These are phyloP conservation scores for Chloroclysta siterata DNA, from an alignment of 2,888 invertebrate genomes.

Conservation along the genomic window DNA sequence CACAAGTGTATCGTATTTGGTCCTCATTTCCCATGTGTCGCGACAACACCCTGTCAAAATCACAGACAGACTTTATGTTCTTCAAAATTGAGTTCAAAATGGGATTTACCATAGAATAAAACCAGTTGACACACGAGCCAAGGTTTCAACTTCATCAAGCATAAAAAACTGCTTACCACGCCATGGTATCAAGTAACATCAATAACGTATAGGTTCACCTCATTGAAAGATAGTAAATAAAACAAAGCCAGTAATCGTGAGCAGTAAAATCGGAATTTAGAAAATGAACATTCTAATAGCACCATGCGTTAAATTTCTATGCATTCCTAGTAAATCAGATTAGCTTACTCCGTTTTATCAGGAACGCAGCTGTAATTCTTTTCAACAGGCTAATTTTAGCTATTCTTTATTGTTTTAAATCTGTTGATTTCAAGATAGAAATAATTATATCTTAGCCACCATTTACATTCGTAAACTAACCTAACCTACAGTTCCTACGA, in stretches of 20 bases:
- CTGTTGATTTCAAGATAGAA: not conserved
- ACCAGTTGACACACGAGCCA: conserved; percentile 75
- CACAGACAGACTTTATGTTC: conserved; percentile 41
- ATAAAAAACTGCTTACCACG: conserved; percentile 76
- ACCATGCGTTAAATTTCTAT: not conserved
- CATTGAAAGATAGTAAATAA: not conserved
- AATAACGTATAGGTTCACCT: conserved; percentile 34
- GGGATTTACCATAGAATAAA: conserved; percentile 40
- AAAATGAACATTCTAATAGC: not conserved
- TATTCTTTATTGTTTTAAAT: not conserved
- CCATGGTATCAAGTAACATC: conserved; percentile 68
- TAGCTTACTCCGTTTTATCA: not conserved
- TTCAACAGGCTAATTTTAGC: not conserved
- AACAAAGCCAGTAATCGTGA: not conserved
- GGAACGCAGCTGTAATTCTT: not conserved
- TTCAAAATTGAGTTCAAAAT: conserved; percentile 47
- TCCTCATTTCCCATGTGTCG: conserved; percentile 60
- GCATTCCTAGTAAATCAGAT: not conserved
- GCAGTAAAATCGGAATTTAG: conserved; percentile 4
- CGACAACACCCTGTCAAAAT: conserved; percentile 45
- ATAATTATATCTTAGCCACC: not conserved
- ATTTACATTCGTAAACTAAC: too few relatives aligned
- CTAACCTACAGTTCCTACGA: too few relatives aligned
- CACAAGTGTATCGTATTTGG: conserved; percentile 57
- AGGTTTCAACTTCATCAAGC: conserved; percentile 75